Evolutionary conservation across 2,113 vertebrate genomes (phyloP).

Genomic region (Mohoua ochrocephala): DNA sequence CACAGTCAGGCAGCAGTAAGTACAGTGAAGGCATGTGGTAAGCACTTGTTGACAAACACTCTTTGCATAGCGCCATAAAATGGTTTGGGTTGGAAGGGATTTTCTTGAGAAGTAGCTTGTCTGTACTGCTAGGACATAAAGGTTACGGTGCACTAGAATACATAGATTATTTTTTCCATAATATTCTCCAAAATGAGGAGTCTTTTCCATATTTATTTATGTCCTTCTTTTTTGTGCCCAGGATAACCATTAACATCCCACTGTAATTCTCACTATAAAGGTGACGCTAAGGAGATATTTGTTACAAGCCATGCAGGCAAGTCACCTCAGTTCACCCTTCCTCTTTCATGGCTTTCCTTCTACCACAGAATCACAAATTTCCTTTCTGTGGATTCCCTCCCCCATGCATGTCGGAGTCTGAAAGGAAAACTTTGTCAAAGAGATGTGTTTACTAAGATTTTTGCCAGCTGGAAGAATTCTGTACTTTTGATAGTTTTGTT

Average conservation of each 20-base stretch:
- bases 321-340: slow-evolving; percentile 28
- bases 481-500: not conserved
- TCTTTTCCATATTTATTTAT: not conserved
- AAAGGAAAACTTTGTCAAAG: slow-evolving; percentile 31
- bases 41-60: not conserved
- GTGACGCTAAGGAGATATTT: not conserved
- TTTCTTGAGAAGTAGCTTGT: not conserved
- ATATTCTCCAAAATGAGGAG: not conserved
- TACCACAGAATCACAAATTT: slow-evolving; percentile 4
- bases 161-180: not conserved
- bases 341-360: not conserved
- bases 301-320: not conserved
- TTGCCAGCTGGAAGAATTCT: not conserved
- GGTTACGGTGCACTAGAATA: not conserved
- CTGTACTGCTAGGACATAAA: not conserved
- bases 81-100: not conserved
- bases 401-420: not conserved
- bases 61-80: not conserved
- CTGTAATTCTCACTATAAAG: not conserved
- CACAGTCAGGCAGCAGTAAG: not conserved
- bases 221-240: not conserved
- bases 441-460: slow-evolving; percentile 23
- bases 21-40: not conserved
- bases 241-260: not conserved
- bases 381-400: not conserved